Evolutionary conservation across 2,113 vertebrate genomes (phyloP), one percentile per base, ranked within the genome.

Genomic region (Anguilla japonica): DNA sequence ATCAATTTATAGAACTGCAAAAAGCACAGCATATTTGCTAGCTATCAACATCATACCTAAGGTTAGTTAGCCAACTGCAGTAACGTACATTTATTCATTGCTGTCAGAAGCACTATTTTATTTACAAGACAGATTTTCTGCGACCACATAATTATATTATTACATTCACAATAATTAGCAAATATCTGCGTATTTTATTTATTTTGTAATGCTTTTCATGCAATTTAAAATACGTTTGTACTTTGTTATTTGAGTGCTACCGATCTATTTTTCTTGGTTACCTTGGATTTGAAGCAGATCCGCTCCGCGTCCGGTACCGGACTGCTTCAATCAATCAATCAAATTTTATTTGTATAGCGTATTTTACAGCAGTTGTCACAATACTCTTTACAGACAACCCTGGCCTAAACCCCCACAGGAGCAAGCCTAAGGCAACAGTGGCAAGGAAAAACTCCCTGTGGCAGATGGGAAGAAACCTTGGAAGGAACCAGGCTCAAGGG

Each of bases 221-320:
- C 83, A 75, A 89, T 89, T 91, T n/a, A 75, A 34, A 13, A 29
- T 90, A 86, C 84, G 87, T 80, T 82, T 46, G 87, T 89, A 87
- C 8, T 82, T 86, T 89, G 90, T 93, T 93, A 93, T 94, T 95
- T 93, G 91, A 90, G 50, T 34, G 40, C 29, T 75, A 94, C 93
- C 92, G 94, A 95, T 94, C 94, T 94, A 95, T 94, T 93, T 91
- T 90, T 91, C 88, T 89, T 85, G 56, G 82, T 46, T 93, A 92
- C 93, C 92, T 94, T 34, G 34, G 34, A 34, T 34, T 34, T 34
- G 34, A 34, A 34, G 34, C 34, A 34, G 34, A 34, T 34, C 34
- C 34, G 34, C 34, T 34, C 34, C 34, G 34, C 34, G 34, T 34
- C 34, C 34, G 34, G 34, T 34, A 34, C 34, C 34, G 34, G 34